Evolutionary conservation across 2,888 invertebrate genomes (phyloP), one percentile per base, ranked within the genome.

Genomic region (Lasioglossum calceatum): DNA sequence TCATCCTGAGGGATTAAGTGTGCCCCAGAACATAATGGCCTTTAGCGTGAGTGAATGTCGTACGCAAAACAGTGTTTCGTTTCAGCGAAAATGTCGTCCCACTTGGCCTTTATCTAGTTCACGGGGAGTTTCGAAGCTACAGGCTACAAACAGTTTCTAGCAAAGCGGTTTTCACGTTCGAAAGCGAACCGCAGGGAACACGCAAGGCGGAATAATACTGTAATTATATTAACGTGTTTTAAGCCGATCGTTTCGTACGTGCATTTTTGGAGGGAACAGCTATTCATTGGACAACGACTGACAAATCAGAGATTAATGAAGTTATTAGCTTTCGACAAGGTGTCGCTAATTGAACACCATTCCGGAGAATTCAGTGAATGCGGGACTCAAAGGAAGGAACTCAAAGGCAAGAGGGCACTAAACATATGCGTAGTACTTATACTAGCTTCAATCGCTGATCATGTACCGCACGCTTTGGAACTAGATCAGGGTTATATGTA

Each of bases 1-100:
- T 10, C 71, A 84, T 76, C 47, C 71, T 58, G 50, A 27, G 14
- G 70, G 77, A 85, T 85, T 82, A 88, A 82, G 82, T 74, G 82
- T 74, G 44, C 54, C 44, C 81, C 64, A 42, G 36, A 19, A 67
- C 10, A 23, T 85, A 76, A 84, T 47, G 54, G 67, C 44, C 12
- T 36, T 70, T 42, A 58, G 32, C 77, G 36, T 23, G 73, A 44
- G 36, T 23, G 67, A 44, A 58, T 64, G 23, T 39, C 54, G 39
- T 27, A 50, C n/a, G 47, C 39, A 70, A 61, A 39, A 19, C 32
- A 32, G 39, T 32, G 5, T 70, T 79, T 36, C 58, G 47, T 75
- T 54, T 32, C 75, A 50, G 44, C 23, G 61, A 36, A 73, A 81
- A 77, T 70, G 73, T 23, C 78, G 39, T 50, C 47, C 73, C 44